Conservation (phyloP, 2,797 vertebrate species). For the Crypturellus tataupa region DNA sequence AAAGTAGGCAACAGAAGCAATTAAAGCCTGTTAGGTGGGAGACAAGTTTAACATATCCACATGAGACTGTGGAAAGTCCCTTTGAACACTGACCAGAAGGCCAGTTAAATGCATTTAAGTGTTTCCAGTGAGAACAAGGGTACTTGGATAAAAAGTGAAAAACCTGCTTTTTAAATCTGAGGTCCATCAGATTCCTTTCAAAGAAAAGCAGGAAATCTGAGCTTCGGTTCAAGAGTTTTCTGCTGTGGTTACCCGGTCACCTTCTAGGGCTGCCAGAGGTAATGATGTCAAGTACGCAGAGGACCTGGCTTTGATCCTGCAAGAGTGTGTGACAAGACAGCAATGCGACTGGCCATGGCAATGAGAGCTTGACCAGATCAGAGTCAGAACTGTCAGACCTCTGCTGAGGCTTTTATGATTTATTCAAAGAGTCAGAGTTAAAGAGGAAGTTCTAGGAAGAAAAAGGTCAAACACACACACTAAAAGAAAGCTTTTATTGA, state of each 20-base stretch:
- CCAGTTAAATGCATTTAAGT: neutral
- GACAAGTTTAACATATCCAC: neutral
- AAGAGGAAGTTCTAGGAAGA: neutral
- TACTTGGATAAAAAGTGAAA: neutral
- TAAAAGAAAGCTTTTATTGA: neutral
- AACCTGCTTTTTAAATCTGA: neutral
- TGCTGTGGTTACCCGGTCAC: slow-evolving; percentile 40
- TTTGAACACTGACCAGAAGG: neutral
- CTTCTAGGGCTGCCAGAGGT: neutral
- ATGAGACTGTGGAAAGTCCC: too few species aligned
- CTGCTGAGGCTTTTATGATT: neutral
- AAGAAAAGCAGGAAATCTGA: neutral
- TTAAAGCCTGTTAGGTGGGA: neutral
- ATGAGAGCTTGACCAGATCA: slow-evolving; percentile 18
- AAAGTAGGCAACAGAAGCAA: neutral
- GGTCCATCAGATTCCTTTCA: neutral
- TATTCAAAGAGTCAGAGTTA: slow-evolving; percentile 43
- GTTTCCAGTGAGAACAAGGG: neutral
- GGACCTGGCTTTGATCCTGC: neutral
- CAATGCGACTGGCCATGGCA: slow-evolving; percentile 2
- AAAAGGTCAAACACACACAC: neutral
- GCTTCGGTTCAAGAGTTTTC: neutral
- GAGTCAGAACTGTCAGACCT: neutral
- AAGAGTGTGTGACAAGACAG: slow-evolving; percentile 18
- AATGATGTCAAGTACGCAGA: neutral